Percentiles rank a stretch among this genome's conserved stretches.
Evolutionary conservation across 2,888 invertebrate species (phyloP).

Genomic region (Chironomus tentans): DNA sequence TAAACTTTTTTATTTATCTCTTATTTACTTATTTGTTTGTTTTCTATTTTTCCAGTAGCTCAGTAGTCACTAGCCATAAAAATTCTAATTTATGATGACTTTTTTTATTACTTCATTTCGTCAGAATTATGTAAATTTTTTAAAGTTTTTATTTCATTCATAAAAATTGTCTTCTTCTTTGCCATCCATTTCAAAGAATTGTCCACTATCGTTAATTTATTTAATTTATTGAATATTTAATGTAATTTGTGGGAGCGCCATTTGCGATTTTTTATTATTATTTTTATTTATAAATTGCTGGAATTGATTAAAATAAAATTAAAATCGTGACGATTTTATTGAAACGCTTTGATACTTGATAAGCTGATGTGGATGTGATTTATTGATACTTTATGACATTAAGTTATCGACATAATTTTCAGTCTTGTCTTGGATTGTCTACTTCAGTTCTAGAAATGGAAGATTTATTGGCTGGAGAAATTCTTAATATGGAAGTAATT

Average conservation of each 20-base stretch:
- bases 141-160: neutral
- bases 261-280: neutral
- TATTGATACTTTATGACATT: too few relatives aligned
- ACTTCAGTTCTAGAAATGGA: too few relatives aligned
- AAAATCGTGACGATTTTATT: too few relatives aligned
- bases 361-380: too few relatives aligned
- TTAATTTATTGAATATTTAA: neutral
- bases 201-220: neutral
- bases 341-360: too few relatives aligned
- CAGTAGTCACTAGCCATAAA: neutral
- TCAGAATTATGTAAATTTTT: conserved; percentile 10
- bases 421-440: too few relatives aligned
- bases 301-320: neutral
- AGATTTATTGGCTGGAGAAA: too few relatives aligned
- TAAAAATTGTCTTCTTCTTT: neutral
- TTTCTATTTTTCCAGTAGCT: neutral
- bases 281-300: neutral
- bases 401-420: too few relatives aligned
- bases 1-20: too few relatives aligned
- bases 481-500: too few relatives aligned
- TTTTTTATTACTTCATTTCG: neutral
- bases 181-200: neutral
- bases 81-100: neutral
- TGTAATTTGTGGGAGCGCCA: neutral
- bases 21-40: too few relatives aligned